Percentiles rank a stretch among this genome's conserved stretches.
These are phyloP conservation scores for Hepsetus odoe DNA, from an alignment of 2,113 vertebrate genomes.

Conservation along the genomic window DNA sequence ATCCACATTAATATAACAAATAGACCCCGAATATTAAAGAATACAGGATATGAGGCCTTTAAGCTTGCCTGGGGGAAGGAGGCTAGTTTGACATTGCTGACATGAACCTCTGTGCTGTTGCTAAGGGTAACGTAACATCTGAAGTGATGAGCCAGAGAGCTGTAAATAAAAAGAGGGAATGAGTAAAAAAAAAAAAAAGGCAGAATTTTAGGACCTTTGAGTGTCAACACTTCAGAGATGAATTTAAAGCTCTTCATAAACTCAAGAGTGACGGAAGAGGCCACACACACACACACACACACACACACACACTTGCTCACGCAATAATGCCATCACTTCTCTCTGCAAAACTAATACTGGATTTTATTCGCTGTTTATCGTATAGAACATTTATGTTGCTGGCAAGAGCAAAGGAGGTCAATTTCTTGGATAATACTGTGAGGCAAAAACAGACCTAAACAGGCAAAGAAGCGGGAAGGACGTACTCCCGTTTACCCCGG, in stretches of 20 bases:
- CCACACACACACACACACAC: neutral
- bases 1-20: too few species aligned
- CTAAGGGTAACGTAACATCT: neutral
- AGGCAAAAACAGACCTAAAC: neutral
- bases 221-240: neutral
- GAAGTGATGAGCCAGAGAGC: neutral
- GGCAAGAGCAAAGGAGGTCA: slow-evolving; percentile 47
- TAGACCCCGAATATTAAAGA: neutral
- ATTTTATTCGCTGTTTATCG: slow-evolving; percentile 49
- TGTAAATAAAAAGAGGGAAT: neutral
- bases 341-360: slow-evolving; percentile 44
- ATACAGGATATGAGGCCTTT: too few species aligned
- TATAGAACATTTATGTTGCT: slow-evolving; percentile 35
- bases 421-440: slow-evolving; percentile 29
- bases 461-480: too few species aligned
- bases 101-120: neutral
- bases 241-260: neutral
- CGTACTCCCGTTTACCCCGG: too few species aligned
- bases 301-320: neutral
- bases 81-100: neutral
- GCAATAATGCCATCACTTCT: slow-evolving; percentile 49
- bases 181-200: neutral
- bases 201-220: neutral
- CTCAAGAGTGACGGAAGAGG: slow-evolving; percentile 9
- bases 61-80: neutral